These are phyloP conservation scores for Gisinianus flammeolus DNA, from an alignment of 2,888 invertebrate species.

Conservation along the genomic window DNA sequence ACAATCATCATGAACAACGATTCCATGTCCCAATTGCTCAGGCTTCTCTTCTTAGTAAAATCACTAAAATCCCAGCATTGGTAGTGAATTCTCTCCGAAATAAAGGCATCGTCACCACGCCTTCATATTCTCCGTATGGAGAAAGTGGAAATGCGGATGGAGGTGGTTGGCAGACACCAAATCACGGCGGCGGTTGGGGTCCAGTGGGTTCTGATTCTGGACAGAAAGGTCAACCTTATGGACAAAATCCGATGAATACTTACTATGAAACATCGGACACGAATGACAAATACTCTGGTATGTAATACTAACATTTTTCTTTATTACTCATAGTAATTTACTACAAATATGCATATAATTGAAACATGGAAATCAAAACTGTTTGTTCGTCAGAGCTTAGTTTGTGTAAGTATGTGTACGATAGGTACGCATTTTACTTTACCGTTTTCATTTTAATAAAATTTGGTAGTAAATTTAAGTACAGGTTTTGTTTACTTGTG, in stretches of 20 bases:
- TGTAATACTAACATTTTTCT: too few relatives aligned
- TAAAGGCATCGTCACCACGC: neutral
- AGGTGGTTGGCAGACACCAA: neutral
- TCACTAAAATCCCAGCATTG: neutral
- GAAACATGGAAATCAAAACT: too few relatives aligned
- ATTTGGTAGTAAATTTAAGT: too few relatives aligned
- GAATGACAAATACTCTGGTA: neutral
- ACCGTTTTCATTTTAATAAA: too few relatives aligned
- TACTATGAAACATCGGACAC: slow-evolving; percentile 27
- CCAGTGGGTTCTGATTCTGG: neutral
- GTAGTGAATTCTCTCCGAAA: neutral
- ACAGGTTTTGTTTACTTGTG: too few relatives aligned
- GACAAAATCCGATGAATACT: slow-evolving; percentile 29
- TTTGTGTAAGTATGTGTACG: too few relatives aligned
- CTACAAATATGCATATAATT: too few relatives aligned
- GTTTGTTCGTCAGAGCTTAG: too few relatives aligned
- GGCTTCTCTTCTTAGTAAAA: slow-evolving; percentile 25
- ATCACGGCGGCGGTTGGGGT: neutral
- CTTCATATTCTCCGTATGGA: neutral
- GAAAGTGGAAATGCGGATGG: neutral
- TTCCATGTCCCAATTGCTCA: slow-evolving; percentile 5
- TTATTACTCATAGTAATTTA: too few relatives aligned
- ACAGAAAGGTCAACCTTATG: neutral
- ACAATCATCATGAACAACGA: slow-evolving; percentile 15
- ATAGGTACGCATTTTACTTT: too few relatives aligned